phyloP scores from a whole-genome alignment of 2,888 invertebrate species.

The Furcula furcula region DNA sequence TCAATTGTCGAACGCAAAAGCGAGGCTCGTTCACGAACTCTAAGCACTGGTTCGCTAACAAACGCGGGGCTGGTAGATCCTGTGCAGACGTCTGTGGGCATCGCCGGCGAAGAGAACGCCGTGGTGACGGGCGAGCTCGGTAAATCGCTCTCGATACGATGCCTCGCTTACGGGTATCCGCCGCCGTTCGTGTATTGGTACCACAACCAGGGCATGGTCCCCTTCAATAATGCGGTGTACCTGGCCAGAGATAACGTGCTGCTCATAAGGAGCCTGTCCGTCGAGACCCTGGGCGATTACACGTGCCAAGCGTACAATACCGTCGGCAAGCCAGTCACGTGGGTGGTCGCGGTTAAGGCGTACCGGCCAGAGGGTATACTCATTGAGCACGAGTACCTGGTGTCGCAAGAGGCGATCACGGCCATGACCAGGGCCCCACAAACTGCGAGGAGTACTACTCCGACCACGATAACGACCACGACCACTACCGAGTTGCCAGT shows the following conservation, averaged over 20 bases:
- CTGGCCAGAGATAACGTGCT: conserved; percentile 90
- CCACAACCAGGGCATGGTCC: conserved; percentile 89
- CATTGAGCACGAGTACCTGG: conserved; percentile 34
- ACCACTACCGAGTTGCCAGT: conserved; percentile 32
- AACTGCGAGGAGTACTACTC: conserved; percentile 10
- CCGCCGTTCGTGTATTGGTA: conserved; percentile 92
- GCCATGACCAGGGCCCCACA: conserved; percentile 30
- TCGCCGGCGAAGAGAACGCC: conserved; percentile 85
- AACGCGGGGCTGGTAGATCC: conserved; percentile 78
- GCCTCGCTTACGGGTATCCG: conserved; percentile 92
- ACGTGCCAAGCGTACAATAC: conserved; percentile 96
- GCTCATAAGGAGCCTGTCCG: conserved; percentile 85
- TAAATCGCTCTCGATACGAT: conserved; percentile 86
- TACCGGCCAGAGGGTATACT: conserved; percentile 84
- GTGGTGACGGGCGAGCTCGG: conserved; percentile 87
- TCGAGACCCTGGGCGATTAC: conserved; percentile 91
- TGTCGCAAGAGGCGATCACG: conserved; percentile 29
- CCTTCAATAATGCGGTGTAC: conserved; percentile 84
- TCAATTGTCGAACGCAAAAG: background rate
- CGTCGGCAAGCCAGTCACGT: conserved; percentile 87
- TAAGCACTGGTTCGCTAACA: conserved; percentile 35
- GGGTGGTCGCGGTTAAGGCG: conserved; percentile 88
- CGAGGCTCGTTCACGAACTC: conserved; percentile 39
- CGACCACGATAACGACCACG: conserved; percentile 20
- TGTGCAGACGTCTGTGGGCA: conserved; percentile 80